Evolutionary conservation across 2,797 vertebrate genomes (phyloP).

Genomic region (Melanitta fusca): DNA sequence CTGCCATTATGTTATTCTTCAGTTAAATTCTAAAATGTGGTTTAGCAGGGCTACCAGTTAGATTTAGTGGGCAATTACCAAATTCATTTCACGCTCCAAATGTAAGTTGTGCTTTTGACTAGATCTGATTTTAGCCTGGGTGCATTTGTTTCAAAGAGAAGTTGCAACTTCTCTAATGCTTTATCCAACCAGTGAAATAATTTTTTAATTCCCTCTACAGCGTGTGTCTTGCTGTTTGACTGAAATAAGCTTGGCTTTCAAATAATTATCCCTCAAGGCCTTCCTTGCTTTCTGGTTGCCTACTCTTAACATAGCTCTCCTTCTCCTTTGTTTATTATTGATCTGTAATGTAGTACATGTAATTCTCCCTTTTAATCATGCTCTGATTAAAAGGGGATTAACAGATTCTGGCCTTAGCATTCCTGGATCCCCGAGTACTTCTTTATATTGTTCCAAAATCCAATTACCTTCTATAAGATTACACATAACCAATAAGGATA

Average conservation of each 20-base stretch:
- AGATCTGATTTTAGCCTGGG: background rate
- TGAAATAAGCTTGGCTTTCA: background rate
- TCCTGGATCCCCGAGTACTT: background rate
- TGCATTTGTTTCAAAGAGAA: background rate
- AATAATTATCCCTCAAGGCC: background rate
- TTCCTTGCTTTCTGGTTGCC: rapidly evolving
- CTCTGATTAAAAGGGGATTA: slow-evolving; percentile 33
- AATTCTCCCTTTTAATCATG: background rate
- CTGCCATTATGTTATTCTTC: background rate
- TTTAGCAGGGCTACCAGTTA: background rate
- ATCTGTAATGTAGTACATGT: background rate
- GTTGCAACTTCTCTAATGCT: background rate
- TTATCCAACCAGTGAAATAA: background rate
- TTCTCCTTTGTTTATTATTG: background rate
- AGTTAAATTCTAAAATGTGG: background rate
- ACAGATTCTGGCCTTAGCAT: background rate
- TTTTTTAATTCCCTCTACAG: background rate
- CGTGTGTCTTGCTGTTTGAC: background rate
- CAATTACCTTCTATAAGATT: background rate
- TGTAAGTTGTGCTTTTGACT: rapidly evolving
- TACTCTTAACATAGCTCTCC: background rate
- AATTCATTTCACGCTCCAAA: background rate
- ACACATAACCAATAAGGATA: background rate
- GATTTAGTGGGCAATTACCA: background rate
- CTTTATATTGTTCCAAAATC: slow-evolving; percentile 27